Evolutionary conservation across 2,113 vertebrate genomes (phyloP), one percentile per base, ranked within the genome.

Genomic region (Parus major): DNA sequence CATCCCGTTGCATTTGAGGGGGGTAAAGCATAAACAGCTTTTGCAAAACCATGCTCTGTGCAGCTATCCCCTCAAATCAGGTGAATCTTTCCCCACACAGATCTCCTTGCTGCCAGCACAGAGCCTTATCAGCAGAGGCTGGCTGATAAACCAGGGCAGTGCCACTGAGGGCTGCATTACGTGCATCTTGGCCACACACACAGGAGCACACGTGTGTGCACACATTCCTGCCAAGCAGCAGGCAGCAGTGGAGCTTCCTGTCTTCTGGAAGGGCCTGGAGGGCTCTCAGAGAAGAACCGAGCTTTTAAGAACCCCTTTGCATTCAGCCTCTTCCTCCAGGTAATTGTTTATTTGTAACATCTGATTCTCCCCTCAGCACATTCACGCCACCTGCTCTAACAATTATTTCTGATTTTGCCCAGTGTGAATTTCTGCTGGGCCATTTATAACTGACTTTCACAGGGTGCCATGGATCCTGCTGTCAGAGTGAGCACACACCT

Each of bases 171-270:
- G 10, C 49, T 57, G 53, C 10, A 29, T 33, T 72, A 24, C 0
- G 1, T n/a, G 66, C 33, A 17, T 24, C 41, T 39, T 52, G 57
- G 53, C 63, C 61, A 28, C 31, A 35, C 19, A 10, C 24, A 36
- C 2, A 81, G 29, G 42, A 69, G 55, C 39, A 60, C 33, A 8
- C 0, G 0, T 17, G 44, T 7, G 1, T 5, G n/a, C 28, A 28
- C 15, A 60, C 15, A 16, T 29, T 56, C 36, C 75, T 71, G 50
- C 39, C 53, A 23, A 49, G 76, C 44, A 39, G 33, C 44, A 79
- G 61, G 49, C 47, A 61, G 50, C 52, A 35, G 47, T 16, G 72
- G 55, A 83, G 72, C 63, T 68, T 5, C 14, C 55, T 49, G 35
- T 0, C 7, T 24, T 41, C 49, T 36, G 31, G 23, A 53, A 23